Conservation (phyloP, 2,888 invertebrate species). For the Meghimatium bilineatum region DNA sequence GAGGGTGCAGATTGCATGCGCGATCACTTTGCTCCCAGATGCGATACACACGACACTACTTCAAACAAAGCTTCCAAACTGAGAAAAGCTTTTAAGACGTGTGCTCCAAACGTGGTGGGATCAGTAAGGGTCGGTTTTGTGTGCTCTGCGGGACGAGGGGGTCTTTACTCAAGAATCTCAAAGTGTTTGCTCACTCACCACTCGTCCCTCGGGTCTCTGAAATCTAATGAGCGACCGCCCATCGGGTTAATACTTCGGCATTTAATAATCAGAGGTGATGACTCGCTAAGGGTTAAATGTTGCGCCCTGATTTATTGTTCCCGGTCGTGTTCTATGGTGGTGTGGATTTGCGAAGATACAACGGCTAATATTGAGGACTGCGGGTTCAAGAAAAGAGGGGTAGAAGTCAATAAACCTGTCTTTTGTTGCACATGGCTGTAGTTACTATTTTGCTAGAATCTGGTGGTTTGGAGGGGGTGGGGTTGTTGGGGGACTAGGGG, state of each 20-base stretch:
- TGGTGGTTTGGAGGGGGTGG: not conserved
- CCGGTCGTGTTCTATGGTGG: not conserved
- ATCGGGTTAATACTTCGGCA: slow-evolving; percentile 35
- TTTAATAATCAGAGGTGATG: slow-evolving; percentile 34
- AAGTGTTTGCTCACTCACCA: slow-evolving; percentile 29
- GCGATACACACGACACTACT: slow-evolving; percentile 21
- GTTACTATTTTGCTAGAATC: no score
- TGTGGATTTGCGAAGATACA: not conserved
- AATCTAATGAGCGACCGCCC: slow-evolving; percentile 12
- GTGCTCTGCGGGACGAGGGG: not conserved
- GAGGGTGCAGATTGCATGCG: not conserved
- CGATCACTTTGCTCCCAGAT: slow-evolving; percentile 27
- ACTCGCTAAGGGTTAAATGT: slow-evolving; percentile 33
- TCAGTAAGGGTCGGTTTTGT: slow-evolving; percentile 4
- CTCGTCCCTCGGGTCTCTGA: slow-evolving; percentile 7
- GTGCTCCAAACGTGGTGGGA: not conserved
- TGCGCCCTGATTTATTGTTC: slow-evolving; percentile 26
- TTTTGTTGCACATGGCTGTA: no score
- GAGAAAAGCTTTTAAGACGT: slow-evolving; percentile 35
- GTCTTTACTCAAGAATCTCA: slow-evolving; percentile 18
- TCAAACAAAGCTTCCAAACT: slow-evolving; percentile 36
- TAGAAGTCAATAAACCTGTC: no score
- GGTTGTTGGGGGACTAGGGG: not conserved
- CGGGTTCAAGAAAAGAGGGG: not conserved
- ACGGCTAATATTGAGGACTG: not conserved